Evolutionary conservation across 2,113 vertebrate species (phyloP).

Genomic region (Pterocles burchelli): DNA sequence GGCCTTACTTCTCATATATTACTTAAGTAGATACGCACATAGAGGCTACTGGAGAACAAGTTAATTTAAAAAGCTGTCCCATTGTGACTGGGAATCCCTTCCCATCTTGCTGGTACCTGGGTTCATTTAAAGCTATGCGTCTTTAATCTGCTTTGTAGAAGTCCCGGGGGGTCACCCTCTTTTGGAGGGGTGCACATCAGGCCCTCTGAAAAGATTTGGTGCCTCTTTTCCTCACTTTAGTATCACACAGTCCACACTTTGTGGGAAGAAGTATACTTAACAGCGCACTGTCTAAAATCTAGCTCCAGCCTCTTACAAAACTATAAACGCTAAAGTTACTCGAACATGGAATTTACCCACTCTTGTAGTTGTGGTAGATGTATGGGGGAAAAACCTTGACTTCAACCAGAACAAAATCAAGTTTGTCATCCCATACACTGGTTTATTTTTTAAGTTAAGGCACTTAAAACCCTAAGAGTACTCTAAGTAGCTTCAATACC

Average conservation of each 20-base stretch:
- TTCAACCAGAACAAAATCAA: not conserved
- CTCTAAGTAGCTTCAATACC: not conserved
- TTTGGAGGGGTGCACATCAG: not conserved
- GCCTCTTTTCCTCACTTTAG: not conserved
- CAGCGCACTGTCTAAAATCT: not conserved
- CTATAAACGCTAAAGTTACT: not conserved
- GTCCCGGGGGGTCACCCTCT: not conserved
- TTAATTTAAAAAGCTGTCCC: not conserved
- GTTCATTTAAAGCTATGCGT: not conserved
- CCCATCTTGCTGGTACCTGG: not conserved
- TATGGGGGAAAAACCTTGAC: accelerated
- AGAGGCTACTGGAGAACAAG: not conserved
- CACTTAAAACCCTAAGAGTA: not conserved
- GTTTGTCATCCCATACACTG: not conserved
- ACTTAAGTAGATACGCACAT: not conserved
- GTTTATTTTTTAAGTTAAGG: not conserved
- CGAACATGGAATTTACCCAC: not conserved
- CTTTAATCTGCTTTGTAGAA: not conserved
- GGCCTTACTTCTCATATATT: not conserved
- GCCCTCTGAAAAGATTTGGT: not conserved
- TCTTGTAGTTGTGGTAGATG: not conserved
- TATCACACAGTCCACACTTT: not conserved
- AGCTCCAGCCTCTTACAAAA: not conserved
- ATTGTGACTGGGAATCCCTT: not conserved
- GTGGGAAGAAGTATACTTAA: not conserved